These are phyloP conservation scores for Sebastes oblongus DNA, from an alignment of 2,797 vertebrate species.

Conservation along the genomic window DNA sequence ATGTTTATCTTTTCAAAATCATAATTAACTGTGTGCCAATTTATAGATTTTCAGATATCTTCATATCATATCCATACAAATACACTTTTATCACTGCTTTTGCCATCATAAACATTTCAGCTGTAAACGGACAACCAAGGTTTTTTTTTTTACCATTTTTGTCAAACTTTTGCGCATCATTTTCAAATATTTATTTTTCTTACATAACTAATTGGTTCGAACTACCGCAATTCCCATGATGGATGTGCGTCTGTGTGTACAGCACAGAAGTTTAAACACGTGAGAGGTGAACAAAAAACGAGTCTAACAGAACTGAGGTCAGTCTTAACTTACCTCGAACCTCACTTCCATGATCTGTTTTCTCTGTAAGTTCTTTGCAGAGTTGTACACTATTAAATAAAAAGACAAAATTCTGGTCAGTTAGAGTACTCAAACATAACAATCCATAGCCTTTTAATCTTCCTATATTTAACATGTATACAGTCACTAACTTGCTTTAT, in stretches of 20 bases:
- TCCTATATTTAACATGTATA: background rate
- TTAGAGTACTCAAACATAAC: background rate
- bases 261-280: background rate
- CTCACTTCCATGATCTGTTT: constrained; percentile 86
- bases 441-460: background rate
- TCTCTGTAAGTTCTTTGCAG: constrained; percentile 91
- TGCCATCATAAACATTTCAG: background rate
- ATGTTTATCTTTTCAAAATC: background rate
- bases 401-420: constrained; percentile 21
- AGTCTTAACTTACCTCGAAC: constrained; percentile 86
- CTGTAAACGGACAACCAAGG: background rate
- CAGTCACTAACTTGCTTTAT: background rate
- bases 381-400: constrained; percentile 88
- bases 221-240: background rate
- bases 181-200: background rate
- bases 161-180: background rate
- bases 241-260: background rate
- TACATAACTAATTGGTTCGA: background rate
- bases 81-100: background rate
- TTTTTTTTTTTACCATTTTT: background rate
- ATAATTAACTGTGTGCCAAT: background rate
- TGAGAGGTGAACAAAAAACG: background rate
- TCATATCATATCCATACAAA: background rate
- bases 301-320: background rate
- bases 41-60: background rate